Evolutionary conservation across 2,113 vertebrate species (phyloP), one percentile per base, ranked within the genome.

Genomic region (Hylia prasina): DNA sequence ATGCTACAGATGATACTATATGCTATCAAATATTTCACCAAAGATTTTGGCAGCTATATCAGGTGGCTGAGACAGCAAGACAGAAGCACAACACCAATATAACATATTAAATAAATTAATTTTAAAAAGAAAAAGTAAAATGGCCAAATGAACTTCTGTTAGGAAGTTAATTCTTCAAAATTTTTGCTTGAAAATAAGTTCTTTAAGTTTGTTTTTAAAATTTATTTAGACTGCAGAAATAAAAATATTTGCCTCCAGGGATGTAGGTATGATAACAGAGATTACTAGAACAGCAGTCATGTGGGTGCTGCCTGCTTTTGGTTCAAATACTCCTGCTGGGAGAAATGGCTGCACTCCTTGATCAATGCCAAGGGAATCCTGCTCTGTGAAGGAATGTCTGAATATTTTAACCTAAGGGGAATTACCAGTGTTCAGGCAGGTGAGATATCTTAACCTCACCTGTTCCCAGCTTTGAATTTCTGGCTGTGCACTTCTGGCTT

Each of bases 381-480:
- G 7, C 22, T 51, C 22, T 66, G 58, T 0, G 0, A 42, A 45
- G 22, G 14, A 40, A 37, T 30, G 25, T 30, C 10, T 30, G 35
- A 40, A 31, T 14, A 11, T 20, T 28, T 17, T n/a, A n/a, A 25
- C 23, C 23, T 10, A 17, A 45, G 27, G 19, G 22, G 8, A 77
- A 30, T 31, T 12, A n/a, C 7, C 28, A 11, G 21, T 6, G 35
- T 1, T 1, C 15, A 69, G 70, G 30, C 15, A n/a, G 31, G 24
- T 1, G 4, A 71, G 51, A 5, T 30, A 4, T 19, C 44, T 37
- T 8, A 33, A 50, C 30, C 35, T 10, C 17, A 37, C 5, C 27
- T 84, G 27, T 63, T 21, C 84, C 66, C 24, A 60, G 33, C 51
- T 54, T 28, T 33, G 19, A 21, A 44, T 70, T 35, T n/a, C 40